Percentiles rank a stretch among this genome's conserved stretches.
Conservation (phyloP, 2,888 invertebrate species). For the Frankliniella fusca region DNA sequence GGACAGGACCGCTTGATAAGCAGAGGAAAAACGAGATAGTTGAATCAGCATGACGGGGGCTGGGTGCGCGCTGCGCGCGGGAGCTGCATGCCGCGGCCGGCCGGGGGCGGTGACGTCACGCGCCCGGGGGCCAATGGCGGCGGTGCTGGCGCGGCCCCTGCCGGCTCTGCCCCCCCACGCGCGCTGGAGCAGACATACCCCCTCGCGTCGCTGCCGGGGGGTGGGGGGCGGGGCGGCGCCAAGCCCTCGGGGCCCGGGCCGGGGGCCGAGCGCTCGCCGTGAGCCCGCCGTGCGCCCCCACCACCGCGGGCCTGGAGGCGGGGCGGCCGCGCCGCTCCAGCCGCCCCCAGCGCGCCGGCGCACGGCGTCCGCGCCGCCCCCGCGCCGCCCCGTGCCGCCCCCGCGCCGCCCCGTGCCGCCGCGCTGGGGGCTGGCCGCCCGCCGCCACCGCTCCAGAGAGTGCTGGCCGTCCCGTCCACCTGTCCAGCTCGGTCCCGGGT, state of each 20-base stretch:
- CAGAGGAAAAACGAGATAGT: background rate
- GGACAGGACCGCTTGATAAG: background rate
- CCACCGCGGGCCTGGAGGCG: slow-evolving; percentile 9
- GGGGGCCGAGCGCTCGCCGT: background rate
- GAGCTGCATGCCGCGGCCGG: slow-evolving; percentile 17
- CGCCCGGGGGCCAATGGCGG: slow-evolving; percentile 3
- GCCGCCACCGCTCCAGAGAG: slow-evolving; percentile 9
- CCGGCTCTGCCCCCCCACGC: too few relatives aligned
- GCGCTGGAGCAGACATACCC: background rate
- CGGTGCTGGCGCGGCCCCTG: background rate
- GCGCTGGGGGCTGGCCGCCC: background rate
- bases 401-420: background rate
- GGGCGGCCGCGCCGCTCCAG: background rate
- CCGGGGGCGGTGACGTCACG: slow-evolving; percentile 28
- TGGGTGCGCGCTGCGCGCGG: background rate
- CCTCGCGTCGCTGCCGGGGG: background rate
- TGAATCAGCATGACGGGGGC: background rate
- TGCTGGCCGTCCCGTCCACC: background rate
- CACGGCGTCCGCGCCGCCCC: background rate
- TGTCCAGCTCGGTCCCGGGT: slow-evolving; percentile 6
- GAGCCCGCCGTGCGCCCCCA: too few relatives aligned
- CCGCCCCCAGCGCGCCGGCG: background rate
- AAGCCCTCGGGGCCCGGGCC: background rate
- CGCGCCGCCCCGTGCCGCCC: background rate
- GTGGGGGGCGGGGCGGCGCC: background rate